A percentile compares a stretch with the other conserved stretches of the same genome.
These are phyloP conservation scores for Drosophila kepulauana DNA, from an alignment of 1,140 invertebrate species.

Conservation along the genomic window DNA sequence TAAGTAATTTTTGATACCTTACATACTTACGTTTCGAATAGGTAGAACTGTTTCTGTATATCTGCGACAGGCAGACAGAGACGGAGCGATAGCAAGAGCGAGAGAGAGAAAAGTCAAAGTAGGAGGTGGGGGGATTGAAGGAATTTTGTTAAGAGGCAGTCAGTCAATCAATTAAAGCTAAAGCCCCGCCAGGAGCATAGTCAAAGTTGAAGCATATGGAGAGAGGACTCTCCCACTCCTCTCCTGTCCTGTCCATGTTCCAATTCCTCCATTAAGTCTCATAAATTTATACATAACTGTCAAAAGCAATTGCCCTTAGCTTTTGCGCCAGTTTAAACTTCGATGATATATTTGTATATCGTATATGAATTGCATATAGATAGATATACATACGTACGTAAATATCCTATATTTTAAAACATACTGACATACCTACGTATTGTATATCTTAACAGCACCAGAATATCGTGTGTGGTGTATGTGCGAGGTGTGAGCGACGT, in stretches of 20 bases:
- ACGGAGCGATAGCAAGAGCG: slow-evolving; percentile 1
- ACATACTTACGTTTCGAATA: slow-evolving; percentile 45
- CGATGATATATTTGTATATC: slow-evolving; percentile 81
- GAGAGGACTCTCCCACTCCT: background rate
- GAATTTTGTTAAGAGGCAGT: slow-evolving; percentile 32
- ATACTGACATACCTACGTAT: slow-evolving; percentile 29
- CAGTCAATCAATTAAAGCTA: slow-evolving; percentile 78
- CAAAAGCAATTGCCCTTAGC: slow-evolving; percentile 82
- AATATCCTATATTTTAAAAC: slow-evolving; percentile 36
- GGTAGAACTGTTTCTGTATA: slow-evolving; percentile 56
- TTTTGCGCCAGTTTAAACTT: slow-evolving; percentile 82
- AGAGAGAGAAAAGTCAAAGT: background rate
- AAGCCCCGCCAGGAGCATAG: slow-evolving; percentile 34
- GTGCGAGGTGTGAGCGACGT: slow-evolving; percentile 37
- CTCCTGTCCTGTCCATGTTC: slow-evolving; percentile 7
- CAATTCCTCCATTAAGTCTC: slow-evolving; percentile 70
- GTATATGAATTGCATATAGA: slow-evolving; percentile 16
- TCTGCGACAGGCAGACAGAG: background rate
- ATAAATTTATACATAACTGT: slow-evolving; percentile 83
- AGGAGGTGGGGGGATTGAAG: slow-evolving; percentile 8
- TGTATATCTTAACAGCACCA: slow-evolving; percentile 20
- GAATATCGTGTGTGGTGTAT: background rate
- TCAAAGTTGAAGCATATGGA: slow-evolving; percentile 23
- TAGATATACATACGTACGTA: background rate
- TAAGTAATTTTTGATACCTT: slow-evolving; percentile 83